Evolutionary conservation across 2,888 invertebrate species (phyloP).

Genomic region (Drosophila borborema): DNA sequence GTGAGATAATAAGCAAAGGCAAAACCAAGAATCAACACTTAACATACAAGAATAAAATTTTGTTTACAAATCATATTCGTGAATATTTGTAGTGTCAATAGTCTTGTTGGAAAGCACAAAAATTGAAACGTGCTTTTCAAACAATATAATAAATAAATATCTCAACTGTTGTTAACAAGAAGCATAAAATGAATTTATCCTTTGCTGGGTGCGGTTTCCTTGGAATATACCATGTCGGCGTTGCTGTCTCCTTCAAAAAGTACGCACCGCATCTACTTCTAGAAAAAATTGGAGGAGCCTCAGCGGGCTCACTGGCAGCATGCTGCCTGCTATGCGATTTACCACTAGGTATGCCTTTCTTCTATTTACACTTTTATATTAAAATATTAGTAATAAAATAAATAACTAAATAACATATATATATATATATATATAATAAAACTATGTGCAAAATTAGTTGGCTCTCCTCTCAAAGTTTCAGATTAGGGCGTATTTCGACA

Average conservation of each 20-base stretch:
- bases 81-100: background rate
- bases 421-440: background rate
- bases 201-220: conserved; percentile 99
- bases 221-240: conserved; percentile 99
- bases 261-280: conserved; percentile 95
- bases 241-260: conserved; percentile 97
- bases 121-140: background rate
- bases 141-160: background rate
- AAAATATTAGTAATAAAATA: background rate
- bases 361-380: background rate
- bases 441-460: background rate
- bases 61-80: background rate
- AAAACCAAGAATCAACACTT: background rate
- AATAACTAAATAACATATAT: background rate
- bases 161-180: background rate
- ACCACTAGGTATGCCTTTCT: conserved; percentile 89
- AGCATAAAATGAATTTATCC: conserved; percentile 93
- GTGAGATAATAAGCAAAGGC: background rate
- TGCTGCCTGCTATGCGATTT: conserved; percentile 94
- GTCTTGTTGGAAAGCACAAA: background rate
- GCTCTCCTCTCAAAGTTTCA: background rate
- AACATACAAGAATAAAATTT: background rate
- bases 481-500: background rate
- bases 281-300: conserved; percentile 97
- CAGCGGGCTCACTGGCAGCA: conserved; percentile 97